These are phyloP conservation scores for Ptychoptera albimana DNA, from an alignment of 2,888 invertebrate species.

Conservation along the genomic window DNA sequence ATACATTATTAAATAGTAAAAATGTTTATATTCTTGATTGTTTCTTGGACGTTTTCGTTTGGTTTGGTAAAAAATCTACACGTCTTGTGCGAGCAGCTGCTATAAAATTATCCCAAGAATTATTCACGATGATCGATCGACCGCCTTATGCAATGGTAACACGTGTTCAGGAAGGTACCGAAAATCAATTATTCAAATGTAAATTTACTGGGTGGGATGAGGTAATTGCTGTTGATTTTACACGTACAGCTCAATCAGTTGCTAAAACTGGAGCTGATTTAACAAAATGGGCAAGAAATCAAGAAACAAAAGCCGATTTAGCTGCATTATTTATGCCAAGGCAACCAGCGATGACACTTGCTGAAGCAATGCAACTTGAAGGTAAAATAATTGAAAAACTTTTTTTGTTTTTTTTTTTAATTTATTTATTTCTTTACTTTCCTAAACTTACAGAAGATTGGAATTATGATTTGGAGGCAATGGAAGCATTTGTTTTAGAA, in stretches of 20 bases:
- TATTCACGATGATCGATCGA: constrained; percentile 86
- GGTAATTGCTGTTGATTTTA: constrained; percentile 97
- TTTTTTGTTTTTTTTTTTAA: not conserved
- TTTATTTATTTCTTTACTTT: not conserved
- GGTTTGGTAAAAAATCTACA: constrained; percentile 97
- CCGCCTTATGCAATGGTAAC: constrained; percentile 79
- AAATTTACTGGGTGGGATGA: constrained; percentile 98
- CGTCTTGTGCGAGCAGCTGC: constrained; percentile 89
- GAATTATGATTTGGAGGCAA: constrained; percentile 95
- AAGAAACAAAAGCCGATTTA: constrained; percentile 84
- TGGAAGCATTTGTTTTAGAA: constrained; percentile 95
- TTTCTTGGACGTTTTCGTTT: constrained; percentile 84
- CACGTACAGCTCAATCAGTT: constrained; percentile 93
- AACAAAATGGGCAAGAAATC: constrained; percentile 76
- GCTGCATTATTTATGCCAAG: constrained; percentile 91
- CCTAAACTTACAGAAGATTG: constrained; percentile 51
- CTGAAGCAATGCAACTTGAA: constrained; percentile 75
- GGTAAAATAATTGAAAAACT: constrained; percentile 1
- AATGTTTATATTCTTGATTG: constrained; percentile 96
- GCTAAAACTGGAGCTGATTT: constrained; percentile 92
- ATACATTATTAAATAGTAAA: constrained; percentile 68
- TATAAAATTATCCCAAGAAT: constrained; percentile 88
- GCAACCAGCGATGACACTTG: constrained; percentile 69
- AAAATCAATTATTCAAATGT: constrained; percentile 87
- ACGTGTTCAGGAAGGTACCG: constrained; percentile 80